These are phyloP conservation scores for Urocynchramus pylzowi DNA, from an alignment of 2,113 vertebrate species.

Conservation along the genomic window DNA sequence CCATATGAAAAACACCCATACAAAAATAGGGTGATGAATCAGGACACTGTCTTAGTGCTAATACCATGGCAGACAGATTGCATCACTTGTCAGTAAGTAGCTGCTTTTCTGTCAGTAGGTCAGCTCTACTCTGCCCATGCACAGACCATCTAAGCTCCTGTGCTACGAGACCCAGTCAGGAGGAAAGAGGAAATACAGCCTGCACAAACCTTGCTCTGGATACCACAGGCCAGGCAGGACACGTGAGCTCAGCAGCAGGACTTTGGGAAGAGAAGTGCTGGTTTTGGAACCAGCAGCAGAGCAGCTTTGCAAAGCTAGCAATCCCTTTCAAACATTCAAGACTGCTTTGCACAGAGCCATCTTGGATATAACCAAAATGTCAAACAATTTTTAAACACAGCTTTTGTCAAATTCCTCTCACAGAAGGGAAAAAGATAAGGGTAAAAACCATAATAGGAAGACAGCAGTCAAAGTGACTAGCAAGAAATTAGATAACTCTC, in stretches of 20 bases:
- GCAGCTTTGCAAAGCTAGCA: neutral
- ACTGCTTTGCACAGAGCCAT: neutral
- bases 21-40: neutral
- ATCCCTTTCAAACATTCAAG: neutral
- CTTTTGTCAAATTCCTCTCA: neutral
- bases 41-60: neutral
- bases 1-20: neutral
- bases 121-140: neutral
- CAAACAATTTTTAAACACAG: neutral
- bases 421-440: neutral
- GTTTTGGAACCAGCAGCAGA: neutral
- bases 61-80: neutral
- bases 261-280: neutral
- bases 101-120: neutral
- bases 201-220: neutral
- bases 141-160: neutral
- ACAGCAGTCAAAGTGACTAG: neutral
- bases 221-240: neutral
- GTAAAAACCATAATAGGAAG: neutral
- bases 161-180: neutral
- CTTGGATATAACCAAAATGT: neutral
- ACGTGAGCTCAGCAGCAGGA: rapidly evolving
- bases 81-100: neutral
- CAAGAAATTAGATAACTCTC: neutral
- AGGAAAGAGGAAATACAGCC: neutral